Evolutionary conservation across 2,797 vertebrate species (phyloP).

Genomic region (Threskiornis aethiopicus): DNA sequence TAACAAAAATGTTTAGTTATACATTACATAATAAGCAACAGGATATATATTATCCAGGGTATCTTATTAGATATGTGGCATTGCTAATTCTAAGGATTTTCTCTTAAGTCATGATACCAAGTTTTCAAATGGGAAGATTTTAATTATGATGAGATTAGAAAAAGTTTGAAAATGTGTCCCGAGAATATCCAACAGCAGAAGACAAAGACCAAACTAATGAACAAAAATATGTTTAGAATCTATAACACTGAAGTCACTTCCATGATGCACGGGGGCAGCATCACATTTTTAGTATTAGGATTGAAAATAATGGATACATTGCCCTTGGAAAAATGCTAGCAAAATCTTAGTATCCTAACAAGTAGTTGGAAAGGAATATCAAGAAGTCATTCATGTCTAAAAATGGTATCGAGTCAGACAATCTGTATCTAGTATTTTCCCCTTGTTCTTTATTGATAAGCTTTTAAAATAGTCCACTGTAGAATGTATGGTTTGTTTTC

Average conservation of each 20-base stretch:
- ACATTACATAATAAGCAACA: not conserved
- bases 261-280: fast-evolving
- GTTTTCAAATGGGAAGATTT: not conserved
- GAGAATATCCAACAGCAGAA: not conserved
- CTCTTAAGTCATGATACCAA: not conserved
- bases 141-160: not conserved
- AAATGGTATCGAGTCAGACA: not conserved
- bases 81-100: not conserved
- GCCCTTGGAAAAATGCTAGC: not conserved
- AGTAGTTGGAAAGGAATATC: not conserved
- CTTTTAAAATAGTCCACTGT: not conserved
- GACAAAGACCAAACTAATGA: not conserved
- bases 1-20: not conserved
- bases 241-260: not conserved
- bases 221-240: not conserved
- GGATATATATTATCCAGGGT: not conserved
- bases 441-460: not conserved
- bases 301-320: not conserved
- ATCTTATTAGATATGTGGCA: not conserved
- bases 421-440: not conserved
- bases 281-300: not conserved
- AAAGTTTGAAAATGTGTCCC: not conserved
- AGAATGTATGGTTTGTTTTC: not conserved
- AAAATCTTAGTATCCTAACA: not conserved
- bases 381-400: not conserved